A percentile compares a stretch with the other conserved stretches of the same genome.
phyloP scores from a whole-genome alignment of 1,140 invertebrate species.

The Lucilia cuprina region DNA sequence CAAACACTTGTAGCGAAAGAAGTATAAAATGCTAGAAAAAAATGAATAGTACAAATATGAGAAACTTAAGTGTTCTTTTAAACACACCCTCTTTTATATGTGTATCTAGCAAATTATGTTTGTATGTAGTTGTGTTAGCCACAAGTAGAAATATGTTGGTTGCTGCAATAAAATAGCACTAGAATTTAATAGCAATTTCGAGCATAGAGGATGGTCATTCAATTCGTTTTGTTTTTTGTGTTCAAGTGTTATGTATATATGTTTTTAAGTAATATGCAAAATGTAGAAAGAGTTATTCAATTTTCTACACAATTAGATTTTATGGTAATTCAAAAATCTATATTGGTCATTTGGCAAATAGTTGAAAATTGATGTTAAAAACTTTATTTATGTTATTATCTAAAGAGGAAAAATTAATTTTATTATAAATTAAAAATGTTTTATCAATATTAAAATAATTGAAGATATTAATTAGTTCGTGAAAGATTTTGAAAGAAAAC shows the following conservation, averaged over 20 bases:
- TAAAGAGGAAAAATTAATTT: neutral
- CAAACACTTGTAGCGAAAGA: conserved; percentile 3
- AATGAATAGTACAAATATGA: neutral
- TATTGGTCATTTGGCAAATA: neutral
- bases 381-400: neutral
- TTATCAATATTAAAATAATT: too few relatives aligned
- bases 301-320: neutral
- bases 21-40: neutral
- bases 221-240: neutral
- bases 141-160: neutral
- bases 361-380: neutral
- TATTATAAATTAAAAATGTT: too few relatives aligned
- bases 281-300: neutral
- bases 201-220: neutral
- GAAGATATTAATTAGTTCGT: too few relatives aligned
- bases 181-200: neutral
- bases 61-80: neutral
- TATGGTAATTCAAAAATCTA: neutral
- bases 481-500: too few relatives aligned
- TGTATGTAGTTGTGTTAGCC: neutral
- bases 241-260: neutral
- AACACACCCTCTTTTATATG: neutral
- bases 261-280: neutral
- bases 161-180: neutral
- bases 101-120: neutral